These are phyloP conservation scores for Rhinella marina DNA, from an alignment of 2,797 vertebrate genomes.

Conservation along the genomic window DNA sequence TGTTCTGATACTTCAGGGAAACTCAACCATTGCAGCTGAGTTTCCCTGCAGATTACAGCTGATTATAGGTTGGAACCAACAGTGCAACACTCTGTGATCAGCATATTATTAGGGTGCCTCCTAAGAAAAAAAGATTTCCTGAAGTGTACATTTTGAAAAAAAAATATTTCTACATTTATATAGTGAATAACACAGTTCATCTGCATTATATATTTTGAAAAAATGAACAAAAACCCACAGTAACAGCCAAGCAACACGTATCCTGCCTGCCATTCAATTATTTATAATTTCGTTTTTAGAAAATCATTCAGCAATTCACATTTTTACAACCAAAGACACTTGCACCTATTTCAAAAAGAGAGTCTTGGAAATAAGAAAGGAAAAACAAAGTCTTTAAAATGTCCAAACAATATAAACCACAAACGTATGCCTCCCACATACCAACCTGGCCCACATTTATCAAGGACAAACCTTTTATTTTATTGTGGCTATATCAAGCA, in stretches of 20 bases:
- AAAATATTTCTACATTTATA: too few species aligned
- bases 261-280: not conserved
- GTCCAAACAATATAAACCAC: not conserved
- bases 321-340: not conserved
- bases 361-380: not conserved
- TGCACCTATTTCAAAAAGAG: not conserved
- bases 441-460: slow-evolving; percentile 23
- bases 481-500: slow-evolving; percentile 16
- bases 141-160: too few species aligned
- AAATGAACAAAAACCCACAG: not conserved
- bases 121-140: not conserved
- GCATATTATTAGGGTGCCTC: not conserved
- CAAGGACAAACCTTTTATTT: slow-evolving; percentile 17
- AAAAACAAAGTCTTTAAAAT: slow-evolving; percentile 18
- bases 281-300: not conserved
- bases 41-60: not conserved
- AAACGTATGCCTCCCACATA: not conserved
- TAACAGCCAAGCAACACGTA: not conserved
- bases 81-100: not conserved
- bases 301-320: not conserved
- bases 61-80: not conserved
- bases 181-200: not conserved
- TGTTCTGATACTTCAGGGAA: not conserved
- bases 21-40: not conserved
- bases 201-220: not conserved